Evolutionary conservation across 2,113 vertebrate species (phyloP), one percentile per base, ranked within the genome.

Genomic region (Syrmaticus mikado): DNA sequence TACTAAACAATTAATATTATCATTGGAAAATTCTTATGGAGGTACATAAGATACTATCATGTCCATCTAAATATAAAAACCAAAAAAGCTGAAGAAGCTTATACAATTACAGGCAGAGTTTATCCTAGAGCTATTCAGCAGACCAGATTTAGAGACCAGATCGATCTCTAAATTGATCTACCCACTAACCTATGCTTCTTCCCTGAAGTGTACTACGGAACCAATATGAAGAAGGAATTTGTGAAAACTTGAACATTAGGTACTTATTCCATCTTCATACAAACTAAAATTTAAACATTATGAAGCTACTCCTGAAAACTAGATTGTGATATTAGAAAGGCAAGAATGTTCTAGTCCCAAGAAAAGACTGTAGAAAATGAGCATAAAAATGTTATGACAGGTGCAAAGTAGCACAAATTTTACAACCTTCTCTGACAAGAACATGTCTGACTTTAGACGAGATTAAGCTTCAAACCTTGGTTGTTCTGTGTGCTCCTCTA

Each of bases 321-420:
- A 53, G 78, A 85, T 38, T 92, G 73, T 92, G 61, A 82, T 70
- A 61, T 85, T 72, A 86, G 28, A 58, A 78, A 72, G 41, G 61
- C 82, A 88, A 85, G 65, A 81, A 75, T 53, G 85, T 61, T 46
- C 40, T 79, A 53, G 60, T 82, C n/a, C 53, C 11, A 43, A n/a
- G 34, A 45, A 94, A 85, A 72, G 11, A 14, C 30, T 85, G 27
- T 64, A 45, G 87, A 85, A 96, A 94, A 64, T 48, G 78, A 93
- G 81, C 15, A 86, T 53, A 91, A 92, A 90, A 94, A n/a, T 91
- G 46, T 91, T 85, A 72, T 70, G 68, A 89, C 57, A 95, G 75
- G 48, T 72, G 62, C 85, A 93, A 95, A 94, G 71, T 81, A 71
- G 18, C 15, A 91, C 28, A 95, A 87, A 73, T 48, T 20, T 94